Percentiles rank a stretch among this genome's conserved stretches.
These are phyloP conservation scores for Andrena flavipes DNA, from an alignment of 2,888 invertebrate species.

Conservation along the genomic window DNA sequence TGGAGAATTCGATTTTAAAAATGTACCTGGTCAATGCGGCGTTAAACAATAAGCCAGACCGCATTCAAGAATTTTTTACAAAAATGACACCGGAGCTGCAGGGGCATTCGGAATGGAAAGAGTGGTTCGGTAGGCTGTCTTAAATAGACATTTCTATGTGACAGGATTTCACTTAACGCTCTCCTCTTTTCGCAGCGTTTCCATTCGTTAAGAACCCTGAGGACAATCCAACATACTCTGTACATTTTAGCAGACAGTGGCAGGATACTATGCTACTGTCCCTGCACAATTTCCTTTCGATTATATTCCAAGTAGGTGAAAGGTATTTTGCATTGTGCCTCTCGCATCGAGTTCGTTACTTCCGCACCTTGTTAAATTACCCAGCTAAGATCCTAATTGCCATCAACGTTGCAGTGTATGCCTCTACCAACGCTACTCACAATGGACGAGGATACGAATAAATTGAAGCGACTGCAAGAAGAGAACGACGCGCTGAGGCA, in stretches of 20 bases:
- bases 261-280: slow-evolving; percentile 97
- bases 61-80: slow-evolving; percentile 94
- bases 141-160: background rate
- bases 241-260: slow-evolving; percentile 97
- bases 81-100: slow-evolving; percentile 95
- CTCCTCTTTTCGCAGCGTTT: slow-evolving; percentile 88
- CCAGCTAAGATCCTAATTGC: slow-evolving; percentile 16
- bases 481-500: slow-evolving; percentile 91
- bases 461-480: slow-evolving; percentile 93
- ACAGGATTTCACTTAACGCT: background rate
- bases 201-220: slow-evolving; percentile 97
- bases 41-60: slow-evolving; percentile 93
- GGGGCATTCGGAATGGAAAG: slow-evolving; percentile 96
- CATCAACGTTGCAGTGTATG: slow-evolving; percentile 87
- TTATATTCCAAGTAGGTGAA: slow-evolving; percentile 90
- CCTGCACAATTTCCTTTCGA: slow-evolving; percentile 96
- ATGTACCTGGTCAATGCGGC: slow-evolving; percentile 95
- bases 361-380: background rate
- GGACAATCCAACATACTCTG: slow-evolving; percentile 93
- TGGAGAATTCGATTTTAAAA: slow-evolving; percentile 94
- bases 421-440: slow-evolving; percentile 94
- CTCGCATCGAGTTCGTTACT: slow-evolving; percentile 23
- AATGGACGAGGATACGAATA: slow-evolving; percentile 93
- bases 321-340: slow-evolving; percentile 59
- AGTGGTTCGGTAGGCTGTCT: slow-evolving; percentile 95